Percentiles rank a stretch among this genome's conserved stretches.
Evolutionary conservation across 2,888 invertebrate species (phyloP).

Genomic region (Caprella mutica): DNA sequence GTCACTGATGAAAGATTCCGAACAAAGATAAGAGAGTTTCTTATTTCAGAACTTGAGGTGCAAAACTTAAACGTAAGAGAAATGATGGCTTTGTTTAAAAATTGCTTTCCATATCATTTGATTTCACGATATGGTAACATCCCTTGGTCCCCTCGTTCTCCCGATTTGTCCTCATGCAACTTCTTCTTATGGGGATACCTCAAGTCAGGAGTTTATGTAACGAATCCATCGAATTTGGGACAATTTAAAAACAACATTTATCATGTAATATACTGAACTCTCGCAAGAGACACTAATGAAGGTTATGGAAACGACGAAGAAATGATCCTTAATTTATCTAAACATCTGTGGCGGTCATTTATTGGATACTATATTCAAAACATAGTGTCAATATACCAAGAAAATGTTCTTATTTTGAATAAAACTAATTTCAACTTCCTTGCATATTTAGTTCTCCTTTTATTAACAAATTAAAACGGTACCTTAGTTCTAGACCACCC

Average conservation of each 20-base stretch:
- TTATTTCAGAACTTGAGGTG: background rate
- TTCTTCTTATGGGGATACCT: slow-evolving; percentile 7
- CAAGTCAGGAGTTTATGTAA: background rate
- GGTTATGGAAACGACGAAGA: background rate
- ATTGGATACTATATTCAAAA: no score
- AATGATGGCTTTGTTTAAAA: background rate
- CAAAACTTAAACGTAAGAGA: background rate
- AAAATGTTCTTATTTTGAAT: no score
- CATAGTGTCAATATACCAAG: no score
- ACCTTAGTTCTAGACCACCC: no score
- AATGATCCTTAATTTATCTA: background rate
- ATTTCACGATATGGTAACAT: background rate
- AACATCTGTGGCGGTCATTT: background rate
- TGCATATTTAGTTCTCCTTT: no score
- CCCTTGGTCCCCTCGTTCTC: background rate
- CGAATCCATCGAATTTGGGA: background rate
- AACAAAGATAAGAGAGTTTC: background rate
- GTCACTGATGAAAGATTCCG: background rate
- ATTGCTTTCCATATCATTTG: background rate
- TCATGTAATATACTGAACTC: background rate
- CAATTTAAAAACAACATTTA: slow-evolving; percentile 2
- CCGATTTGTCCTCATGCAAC: background rate
- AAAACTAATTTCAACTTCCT: no score
- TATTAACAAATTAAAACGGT: no score
- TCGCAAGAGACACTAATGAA: background rate